Base-by-base conservation (phyloP, 2,797 vertebrate species). In the Pangasius djambal region DNA sequence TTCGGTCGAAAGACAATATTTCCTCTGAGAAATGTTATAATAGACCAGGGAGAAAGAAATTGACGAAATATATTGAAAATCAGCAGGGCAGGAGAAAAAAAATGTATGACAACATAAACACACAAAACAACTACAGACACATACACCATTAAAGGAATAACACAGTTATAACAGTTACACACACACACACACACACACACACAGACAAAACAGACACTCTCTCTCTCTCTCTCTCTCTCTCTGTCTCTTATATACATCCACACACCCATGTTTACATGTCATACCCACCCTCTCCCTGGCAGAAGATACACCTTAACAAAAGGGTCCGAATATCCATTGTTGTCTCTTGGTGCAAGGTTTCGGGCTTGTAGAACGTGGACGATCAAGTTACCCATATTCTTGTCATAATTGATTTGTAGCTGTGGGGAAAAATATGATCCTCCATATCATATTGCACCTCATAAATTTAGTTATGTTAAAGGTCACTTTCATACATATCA, bases 331-430 rank as follows among this genome's bases (percentile, higher is more conserved):
- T 99, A 99, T 89, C 98, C 97, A 2, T 99, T 98, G 94, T 98
- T 98, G 94, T 99, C 98, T 93, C 98, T 96, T 37, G 96, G 97
- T 90, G 96, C 97, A 69, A 99, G 96, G 94, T 98, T 98, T 95
- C 98, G 97, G 92, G 99, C 98, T 96, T 99, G 99, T 91, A 99
- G 97, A 90, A 99, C 97, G 50, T 99, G 99, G 91, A 99, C 97
- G 92, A 99, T 98, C 87, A 99, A 95, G 94, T 99, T 99, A 92
- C 98, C 99, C 90, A 99, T 96, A 93, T 97, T 97, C 91, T 97
- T 97, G 95, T 99, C 99, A 88, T 99, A 99, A 96, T 97, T 99
- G 95, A 99, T 97, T 96, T 99, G 99, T 93, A 99, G 98, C 99
- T 99, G 94, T 93, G 82, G 78, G 75, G 48, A 6, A 25, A 67